Base-by-base conservation (phyloP, 2,113 vertebrate species). In the Rhinopithecus roxellana region DNA sequence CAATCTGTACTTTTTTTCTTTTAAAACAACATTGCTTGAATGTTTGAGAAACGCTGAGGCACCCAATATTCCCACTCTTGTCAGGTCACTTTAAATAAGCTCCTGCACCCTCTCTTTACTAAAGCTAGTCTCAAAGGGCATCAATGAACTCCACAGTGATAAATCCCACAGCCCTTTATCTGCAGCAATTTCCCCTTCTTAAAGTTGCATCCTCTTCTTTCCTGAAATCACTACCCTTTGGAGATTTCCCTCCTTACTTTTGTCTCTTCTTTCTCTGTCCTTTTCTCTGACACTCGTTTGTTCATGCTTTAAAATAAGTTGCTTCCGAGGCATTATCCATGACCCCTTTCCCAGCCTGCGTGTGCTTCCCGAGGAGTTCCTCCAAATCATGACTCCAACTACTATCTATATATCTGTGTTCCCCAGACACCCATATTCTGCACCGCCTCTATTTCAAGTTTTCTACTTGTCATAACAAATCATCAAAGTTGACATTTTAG, bases 401-500 rank as follows among this genome's bases (percentile, higher is more conserved):
- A n/a, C 0, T 11, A 55, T 23, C 74, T 43, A 18, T 52, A 22
- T 25, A 35, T 25, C 16, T 75, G 5, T 23, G 12, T 78, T 57
- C 5, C 45, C 59, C 32, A 57, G 45, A 72, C 20, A 72, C 6
- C 55, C 50, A 20, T 20, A 12, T 32, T 94, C n/a, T 40, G 10
- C 18, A 74, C 48, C 12, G 69, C 9, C 12, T 43, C 38, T 45
- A n/a, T 70, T 88, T 94, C 59, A 35, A 75, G 55, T 18, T 77
- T 93, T 40, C 35, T n/a, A 30, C 32, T 74, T 67, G 11, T 59
- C 55, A 79, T 57, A 57, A 48, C 8, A 79, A 82, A 52, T 55
- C 6, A 89, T 16, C 38, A 50, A 82, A 78, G 18, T 90, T 45
- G 95, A 82, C n/a, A 57, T 88, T 96, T 95, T 74, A 61, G 80